Conservation (phyloP, 2,113 vertebrate genomes). For the human region GRCh38 chr12:125397501-125398000, state of each 20-base stretch:
- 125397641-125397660: neutral
- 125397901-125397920: neutral
- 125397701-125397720: neutral
- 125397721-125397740: neutral
- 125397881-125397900: neutral
- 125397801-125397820: too few species aligned
- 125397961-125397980: neutral
- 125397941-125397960: neutral
- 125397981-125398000: too few species aligned
- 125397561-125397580: neutral
- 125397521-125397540: neutral
- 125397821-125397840: neutral
- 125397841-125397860: neutral
- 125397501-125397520: neutral
- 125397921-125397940: neutral
- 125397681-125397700: neutral
- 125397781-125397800: neutral
- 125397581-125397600: rapidly evolving
- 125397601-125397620: neutral
- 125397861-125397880: neutral
- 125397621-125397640: neutral
- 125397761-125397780: neutral
- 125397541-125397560: neutral
- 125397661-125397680: neutral
- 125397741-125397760: neutral